A percentile compares a stretch with the other conserved stretches of the same genome.
Evolutionary conservation across 2,113 vertebrate species (phyloP).

Genomic region (Okapia johnstoni): DNA sequence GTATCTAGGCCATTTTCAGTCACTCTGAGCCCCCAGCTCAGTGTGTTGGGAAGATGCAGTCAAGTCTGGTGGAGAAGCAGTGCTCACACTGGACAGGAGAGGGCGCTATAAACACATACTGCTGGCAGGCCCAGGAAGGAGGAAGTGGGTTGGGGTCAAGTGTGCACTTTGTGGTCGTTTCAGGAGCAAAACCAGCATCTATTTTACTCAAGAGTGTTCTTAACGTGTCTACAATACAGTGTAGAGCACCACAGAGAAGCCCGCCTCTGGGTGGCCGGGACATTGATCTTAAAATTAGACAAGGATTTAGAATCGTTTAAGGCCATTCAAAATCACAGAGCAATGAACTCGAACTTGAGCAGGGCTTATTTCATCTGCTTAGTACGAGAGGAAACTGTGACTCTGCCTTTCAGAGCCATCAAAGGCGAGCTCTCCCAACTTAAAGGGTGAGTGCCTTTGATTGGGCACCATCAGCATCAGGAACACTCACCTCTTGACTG

Average conservation of each 20-base stretch:
- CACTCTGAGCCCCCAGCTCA: background rate
- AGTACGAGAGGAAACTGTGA: background rate
- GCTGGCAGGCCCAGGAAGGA: slow-evolving; percentile 15
- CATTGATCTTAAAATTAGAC: slow-evolving; percentile 40
- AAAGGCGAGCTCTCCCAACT: background rate
- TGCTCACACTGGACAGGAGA: background rate
- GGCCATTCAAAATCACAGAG: slow-evolving; percentile 41
- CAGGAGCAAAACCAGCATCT: background rate
- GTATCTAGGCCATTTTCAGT: background rate
- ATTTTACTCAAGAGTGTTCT: background rate
- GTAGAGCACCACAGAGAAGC: background rate
- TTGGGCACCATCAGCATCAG: background rate
- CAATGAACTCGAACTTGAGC: background rate
- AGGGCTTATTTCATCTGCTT: background rate
- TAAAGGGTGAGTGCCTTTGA: background rate
- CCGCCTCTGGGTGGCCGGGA: background rate
- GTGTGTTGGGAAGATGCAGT: background rate
- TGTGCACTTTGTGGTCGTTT: slow-evolving; percentile 3
- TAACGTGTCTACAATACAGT: background rate
- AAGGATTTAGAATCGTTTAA: slow-evolving; percentile 38
- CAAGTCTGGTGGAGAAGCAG: background rate
- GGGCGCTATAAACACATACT: background rate
- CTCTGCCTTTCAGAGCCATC: background rate
- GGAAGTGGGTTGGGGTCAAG: background rate
- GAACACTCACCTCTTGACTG: background rate